phyloP scores from a whole-genome alignment of 2,888 invertebrate genomes.

The Euplagia quadripunctaria region DNA sequence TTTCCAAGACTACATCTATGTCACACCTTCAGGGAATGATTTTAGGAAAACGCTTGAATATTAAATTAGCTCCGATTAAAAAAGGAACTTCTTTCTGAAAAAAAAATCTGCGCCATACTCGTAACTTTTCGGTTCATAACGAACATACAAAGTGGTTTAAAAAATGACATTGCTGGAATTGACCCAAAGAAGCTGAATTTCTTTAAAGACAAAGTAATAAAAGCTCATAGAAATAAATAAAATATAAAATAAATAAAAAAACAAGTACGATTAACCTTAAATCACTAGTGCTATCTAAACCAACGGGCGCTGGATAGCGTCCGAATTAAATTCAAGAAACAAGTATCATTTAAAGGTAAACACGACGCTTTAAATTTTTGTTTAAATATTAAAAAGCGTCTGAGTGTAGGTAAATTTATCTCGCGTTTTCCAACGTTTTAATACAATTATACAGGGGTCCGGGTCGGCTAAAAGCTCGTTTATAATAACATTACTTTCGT shows the following conservation, averaged over 20 bases:
- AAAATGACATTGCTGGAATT: neutral
- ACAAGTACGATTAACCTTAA: neutral
- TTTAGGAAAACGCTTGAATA: no score
- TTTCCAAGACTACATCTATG: no score
- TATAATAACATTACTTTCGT: conserved; percentile 74
- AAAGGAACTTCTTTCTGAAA: no score
- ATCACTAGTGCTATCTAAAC: neutral
- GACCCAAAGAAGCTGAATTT: neutral
- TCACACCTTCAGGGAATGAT: no score
- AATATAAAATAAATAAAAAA: neutral
- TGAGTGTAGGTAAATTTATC: conserved; percentile 53
- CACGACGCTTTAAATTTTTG: conserved; percentile 45
- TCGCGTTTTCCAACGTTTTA: conserved; percentile 64
- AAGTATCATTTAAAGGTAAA: conserved; percentile 36
- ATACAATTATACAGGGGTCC: conserved; percentile 66
- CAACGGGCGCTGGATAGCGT: neutral
- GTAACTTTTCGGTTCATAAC: no score
- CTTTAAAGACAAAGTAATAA: neutral
- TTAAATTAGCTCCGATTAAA: no score
- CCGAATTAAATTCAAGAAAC: conserved; percentile 37
- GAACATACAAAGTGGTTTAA: no score
- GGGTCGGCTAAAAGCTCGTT: conserved; percentile 72
- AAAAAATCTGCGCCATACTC: no score
- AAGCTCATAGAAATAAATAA: neutral
- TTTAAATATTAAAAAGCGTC: conserved; percentile 57